These are phyloP conservation scores for Enoplosus armatus DNA, from an alignment of 2,797 vertebrate species.

Conservation along the genomic window DNA sequence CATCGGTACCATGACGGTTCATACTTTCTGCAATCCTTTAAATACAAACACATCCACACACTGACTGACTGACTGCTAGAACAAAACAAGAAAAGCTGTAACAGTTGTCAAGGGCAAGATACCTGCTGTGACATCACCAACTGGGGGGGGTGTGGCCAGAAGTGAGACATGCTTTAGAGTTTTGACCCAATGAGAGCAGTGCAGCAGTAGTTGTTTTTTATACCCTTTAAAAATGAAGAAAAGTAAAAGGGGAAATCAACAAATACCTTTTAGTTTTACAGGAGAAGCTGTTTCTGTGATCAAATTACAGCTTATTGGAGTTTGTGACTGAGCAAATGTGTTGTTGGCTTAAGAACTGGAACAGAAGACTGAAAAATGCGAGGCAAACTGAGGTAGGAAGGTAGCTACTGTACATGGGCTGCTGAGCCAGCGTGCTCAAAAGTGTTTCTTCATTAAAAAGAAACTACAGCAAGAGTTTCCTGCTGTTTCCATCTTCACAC, in stretches of 20 bases:
- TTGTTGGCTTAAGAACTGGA: conserved; percentile 10
- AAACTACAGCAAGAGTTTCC: not conserved
- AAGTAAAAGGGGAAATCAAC: not conserved
- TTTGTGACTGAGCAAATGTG: not conserved
- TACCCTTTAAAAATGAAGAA: not conserved
- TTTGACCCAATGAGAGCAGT: not conserved
- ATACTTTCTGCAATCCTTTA: conserved; percentile 36
- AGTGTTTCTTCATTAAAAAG: not conserved
- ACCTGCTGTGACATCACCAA: not conserved
- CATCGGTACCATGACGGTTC: not conserved
- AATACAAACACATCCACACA: conserved; percentile 14
- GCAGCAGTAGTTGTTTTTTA: not conserved
- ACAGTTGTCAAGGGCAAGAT: not conserved
- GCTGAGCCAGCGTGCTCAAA: not conserved
- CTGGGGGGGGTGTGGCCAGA: not conserved
- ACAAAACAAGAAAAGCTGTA: conserved; percentile 5
- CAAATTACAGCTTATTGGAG: not conserved
- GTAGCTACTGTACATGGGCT: conserved; percentile 4
- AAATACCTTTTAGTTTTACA: not conserved
- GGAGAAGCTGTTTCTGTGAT: not conserved
- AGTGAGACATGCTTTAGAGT: not conserved
- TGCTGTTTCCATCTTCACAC: conserved; percentile 5
- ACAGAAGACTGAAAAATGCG: conserved; percentile 17
- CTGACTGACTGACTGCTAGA: not conserved
- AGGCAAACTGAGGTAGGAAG: conserved; percentile 68